phyloP scores from a whole-genome alignment of 2,888 invertebrate species.

The Drosophila subquinaria region DNA sequence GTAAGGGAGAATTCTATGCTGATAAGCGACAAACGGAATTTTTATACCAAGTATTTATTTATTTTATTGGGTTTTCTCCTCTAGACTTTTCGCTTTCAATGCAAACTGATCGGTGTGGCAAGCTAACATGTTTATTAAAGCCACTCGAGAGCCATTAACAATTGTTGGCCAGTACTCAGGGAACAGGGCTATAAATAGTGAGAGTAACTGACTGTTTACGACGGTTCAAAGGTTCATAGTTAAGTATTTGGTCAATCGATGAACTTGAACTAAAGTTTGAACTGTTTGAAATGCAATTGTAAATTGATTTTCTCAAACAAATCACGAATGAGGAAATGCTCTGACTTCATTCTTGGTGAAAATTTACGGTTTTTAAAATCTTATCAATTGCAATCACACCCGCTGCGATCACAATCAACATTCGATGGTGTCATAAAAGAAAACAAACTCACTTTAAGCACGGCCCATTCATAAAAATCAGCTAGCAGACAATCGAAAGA shows the following conservation, averaged over 20 bases:
- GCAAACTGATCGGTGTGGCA: constrained; percentile 18
- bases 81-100: constrained; percentile 25
- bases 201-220: constrained; percentile 7
- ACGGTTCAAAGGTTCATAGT: neutral
- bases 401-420: constrained; percentile 4
- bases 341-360: neutral
- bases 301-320: neutral
- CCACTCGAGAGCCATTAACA: constrained; percentile 17
- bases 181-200: constrained; percentile 7
- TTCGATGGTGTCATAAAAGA: neutral
- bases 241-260: neutral
- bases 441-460: constrained; percentile 41
- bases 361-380: neutral
- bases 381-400: constrained; percentile 20
- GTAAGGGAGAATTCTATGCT: constrained; percentile 1
- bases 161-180: neutral
- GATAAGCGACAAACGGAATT: constrained; percentile 45
- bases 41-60: constrained; percentile 12
- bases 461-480: constrained; percentile 68
- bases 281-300: neutral
- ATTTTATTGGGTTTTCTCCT: neutral
- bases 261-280: neutral
- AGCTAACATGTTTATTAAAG: constrained; percentile 20
- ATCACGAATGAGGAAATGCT: constrained; percentile 5
- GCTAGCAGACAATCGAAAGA: constrained; percentile 29